Conservation (phyloP, 2,113 vertebrate species). For the Cisticola juncidis region DNA sequence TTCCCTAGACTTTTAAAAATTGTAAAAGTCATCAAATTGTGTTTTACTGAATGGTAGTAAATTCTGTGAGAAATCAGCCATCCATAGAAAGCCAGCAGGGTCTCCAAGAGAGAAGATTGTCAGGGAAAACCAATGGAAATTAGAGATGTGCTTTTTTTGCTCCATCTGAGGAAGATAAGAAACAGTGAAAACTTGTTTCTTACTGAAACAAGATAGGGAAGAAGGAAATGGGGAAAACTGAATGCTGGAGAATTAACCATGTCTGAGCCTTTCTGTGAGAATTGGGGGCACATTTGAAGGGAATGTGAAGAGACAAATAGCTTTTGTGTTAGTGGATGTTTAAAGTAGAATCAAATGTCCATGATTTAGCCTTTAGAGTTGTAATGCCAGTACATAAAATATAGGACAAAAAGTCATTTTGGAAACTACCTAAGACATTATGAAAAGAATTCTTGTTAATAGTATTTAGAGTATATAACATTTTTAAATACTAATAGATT, state of each 20-base stretch:
- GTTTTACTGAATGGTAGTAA: background rate
- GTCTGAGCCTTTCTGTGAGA: background rate
- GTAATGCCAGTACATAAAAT: background rate
- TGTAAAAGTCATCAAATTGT: background rate
- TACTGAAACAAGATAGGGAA: background rate
- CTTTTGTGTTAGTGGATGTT: background rate
- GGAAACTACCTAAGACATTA: rapidly evolving
- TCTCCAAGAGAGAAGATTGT: background rate
- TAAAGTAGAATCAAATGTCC: background rate
- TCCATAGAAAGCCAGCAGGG: background rate
- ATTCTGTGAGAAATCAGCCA: background rate
- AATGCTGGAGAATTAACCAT: background rate
- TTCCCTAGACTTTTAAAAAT: background rate
- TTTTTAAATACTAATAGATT: background rate
- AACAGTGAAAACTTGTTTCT: background rate
- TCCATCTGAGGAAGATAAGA: background rate
- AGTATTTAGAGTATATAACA: rapidly evolving
- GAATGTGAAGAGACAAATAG: background rate
- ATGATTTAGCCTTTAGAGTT: background rate
- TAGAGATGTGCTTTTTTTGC: background rate
- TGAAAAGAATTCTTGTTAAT: background rate
- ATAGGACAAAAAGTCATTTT: background rate
- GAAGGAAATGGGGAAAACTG: background rate
- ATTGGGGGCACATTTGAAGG: background rate
- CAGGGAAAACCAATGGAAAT: background rate